phyloP scores from a whole-genome alignment of 2,888 invertebrate species.

The Phengaris arion region DNA sequence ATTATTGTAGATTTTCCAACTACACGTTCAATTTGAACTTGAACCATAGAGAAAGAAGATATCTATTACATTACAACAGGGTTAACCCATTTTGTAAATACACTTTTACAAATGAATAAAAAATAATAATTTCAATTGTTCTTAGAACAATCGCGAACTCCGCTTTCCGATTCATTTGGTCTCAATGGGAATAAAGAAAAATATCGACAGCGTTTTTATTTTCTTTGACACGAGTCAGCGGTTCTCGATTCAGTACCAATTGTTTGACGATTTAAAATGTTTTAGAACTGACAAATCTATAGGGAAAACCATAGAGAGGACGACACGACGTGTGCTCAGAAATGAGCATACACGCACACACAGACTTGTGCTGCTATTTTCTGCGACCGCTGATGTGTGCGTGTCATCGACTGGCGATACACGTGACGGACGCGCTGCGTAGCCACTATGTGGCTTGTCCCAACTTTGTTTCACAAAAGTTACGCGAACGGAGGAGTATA shows the following conservation, averaged over 20 bases:
- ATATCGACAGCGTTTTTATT: slow-evolving; percentile 26
- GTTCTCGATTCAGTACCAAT: slow-evolving; percentile 17
- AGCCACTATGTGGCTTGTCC: no score
- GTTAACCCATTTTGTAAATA: background rate
- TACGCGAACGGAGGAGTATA: no score
- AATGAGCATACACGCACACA: no score
- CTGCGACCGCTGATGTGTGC: no score
- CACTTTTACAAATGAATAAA: slow-evolving; percentile 14
- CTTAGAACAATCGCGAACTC: slow-evolving; percentile 22
- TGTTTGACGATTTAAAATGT: slow-evolving; percentile 11
- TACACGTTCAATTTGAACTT: no score
- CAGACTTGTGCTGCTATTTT: no score
- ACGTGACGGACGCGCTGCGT: no score
- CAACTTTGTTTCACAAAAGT: no score
- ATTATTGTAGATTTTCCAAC: no score
- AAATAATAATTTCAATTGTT: slow-evolving; percentile 28
- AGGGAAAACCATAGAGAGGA: background rate
- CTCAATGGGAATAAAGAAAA: slow-evolving; percentile 25
- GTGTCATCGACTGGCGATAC: no score
- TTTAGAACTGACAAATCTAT: background rate
- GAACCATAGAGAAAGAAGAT: background rate
- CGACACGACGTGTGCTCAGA: background rate
- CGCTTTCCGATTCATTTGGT: slow-evolving; percentile 29
- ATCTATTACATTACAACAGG: background rate
- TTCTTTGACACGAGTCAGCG: slow-evolving; percentile 24